A percentile compares a stretch with the other conserved stretches of the same genome.
These are phyloP conservation scores for Xenops minutus DNA, from an alignment of 2,797 vertebrate species.

Conservation along the genomic window DNA sequence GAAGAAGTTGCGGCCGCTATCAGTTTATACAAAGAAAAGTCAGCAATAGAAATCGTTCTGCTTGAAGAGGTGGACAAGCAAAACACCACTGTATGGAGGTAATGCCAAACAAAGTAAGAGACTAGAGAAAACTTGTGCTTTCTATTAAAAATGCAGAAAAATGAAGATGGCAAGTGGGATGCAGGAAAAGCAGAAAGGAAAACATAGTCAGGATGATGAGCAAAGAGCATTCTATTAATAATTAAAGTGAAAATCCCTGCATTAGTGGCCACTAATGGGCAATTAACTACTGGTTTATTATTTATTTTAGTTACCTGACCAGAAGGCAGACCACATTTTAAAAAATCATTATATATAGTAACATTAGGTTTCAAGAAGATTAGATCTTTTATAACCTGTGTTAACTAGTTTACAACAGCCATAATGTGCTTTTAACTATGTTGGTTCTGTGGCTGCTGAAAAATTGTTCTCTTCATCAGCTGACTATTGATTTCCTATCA, in stretches of 20 bases:
- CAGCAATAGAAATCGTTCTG: not conserved
- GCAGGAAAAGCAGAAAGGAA: not conserved
- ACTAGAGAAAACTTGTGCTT: not conserved
- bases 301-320: conserved; percentile 28
- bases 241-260: not conserved
- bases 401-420: conserved; percentile 7
- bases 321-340: not conserved
- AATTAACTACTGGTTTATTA: conserved; percentile 8
- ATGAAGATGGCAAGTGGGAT: not conserved
- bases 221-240: not conserved
- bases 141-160: not conserved
- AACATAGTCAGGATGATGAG: not conserved
- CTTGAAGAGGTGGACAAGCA: not conserved
- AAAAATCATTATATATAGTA: not conserved
- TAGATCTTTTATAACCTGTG: not conserved
- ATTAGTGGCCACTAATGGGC: not conserved
- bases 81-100: not conserved
- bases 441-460: not conserved
- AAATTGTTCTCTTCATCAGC: not conserved
- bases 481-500: not conserved
- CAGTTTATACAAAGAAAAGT: not conserved
- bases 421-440: not conserved
- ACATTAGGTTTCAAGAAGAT: not conserved
- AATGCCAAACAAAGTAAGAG: not conserved
- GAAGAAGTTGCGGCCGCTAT: not conserved